Base-by-base conservation (phyloP, 2,113 vertebrate species). In the Vidua chalybeata region DNA sequence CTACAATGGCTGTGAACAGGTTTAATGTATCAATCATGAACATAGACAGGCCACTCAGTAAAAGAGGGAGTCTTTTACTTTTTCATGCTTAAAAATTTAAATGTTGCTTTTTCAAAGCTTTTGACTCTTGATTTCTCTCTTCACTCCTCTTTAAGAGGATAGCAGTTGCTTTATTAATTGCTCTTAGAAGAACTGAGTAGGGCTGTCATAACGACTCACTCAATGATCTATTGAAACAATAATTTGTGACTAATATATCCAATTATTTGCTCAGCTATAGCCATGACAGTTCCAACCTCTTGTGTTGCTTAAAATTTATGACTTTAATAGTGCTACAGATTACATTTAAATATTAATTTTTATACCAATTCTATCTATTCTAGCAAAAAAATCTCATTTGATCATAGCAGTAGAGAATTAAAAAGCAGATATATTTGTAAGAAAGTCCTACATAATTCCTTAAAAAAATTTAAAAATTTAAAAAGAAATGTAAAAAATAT, bases 181-280 rank as follows among this genome's bases (percentile, higher is more conserved):
- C 20, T 69, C 22, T 75, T 45, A 68, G 14, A 33, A 73, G 74
- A 84, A 64, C 1, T 72, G 13, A 24, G 24, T 20, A n/a, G 16
- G 31, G 24, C 45, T 90, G 52, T 37, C 52, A 72, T 22, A 84
- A 63, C 67, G 30, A 78, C 33, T 89, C 41, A 30, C 31, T 67
- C 41, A 74, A 87, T 19, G 75, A 75, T 33, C 33, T 45, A 85
- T 33, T 76, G 74, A 46, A 89, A 80, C 56, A 87, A 87, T 63
- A 84, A 56, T 82, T 92, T 75, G 27, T 84, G 49, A 95, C n/a
- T 75, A 89, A 75, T 92, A 78, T 30, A 82, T 72, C 49, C 71
- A 84, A 72, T 91, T 87, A 92, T 86, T 94, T 92, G 31, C 80
- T 87, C 58, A 78, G 59, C 51, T 82, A 48, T 18, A 84, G 45